These are phyloP conservation scores for Ctenodactylus gundi DNA, from an alignment of 2,113 vertebrate species.

Conservation along the genomic window DNA sequence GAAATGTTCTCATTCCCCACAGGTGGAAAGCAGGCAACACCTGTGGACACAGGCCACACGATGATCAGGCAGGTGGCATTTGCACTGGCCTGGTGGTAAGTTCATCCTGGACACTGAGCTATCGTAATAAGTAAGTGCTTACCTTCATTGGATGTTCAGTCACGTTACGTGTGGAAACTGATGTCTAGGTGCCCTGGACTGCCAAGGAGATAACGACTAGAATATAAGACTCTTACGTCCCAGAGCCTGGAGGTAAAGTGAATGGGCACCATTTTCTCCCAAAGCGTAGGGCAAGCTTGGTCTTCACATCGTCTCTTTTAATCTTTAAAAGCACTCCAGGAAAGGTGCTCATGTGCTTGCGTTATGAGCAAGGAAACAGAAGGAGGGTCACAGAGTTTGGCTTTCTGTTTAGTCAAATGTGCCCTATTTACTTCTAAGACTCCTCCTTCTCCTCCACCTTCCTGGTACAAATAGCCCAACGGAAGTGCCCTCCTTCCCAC, in stretches of 20 bases:
- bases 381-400: not conserved
- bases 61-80: not conserved
- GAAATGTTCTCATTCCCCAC: not conserved
- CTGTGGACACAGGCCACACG: not conserved
- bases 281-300: too few relatives aligned
- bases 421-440: not conserved
- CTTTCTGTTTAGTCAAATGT: not conserved
- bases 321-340: not conserved
- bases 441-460: not conserved
- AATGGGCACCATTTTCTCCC: not conserved
- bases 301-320: not conserved
- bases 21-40: not conserved
- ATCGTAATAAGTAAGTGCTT: slow-evolving; percentile 32
- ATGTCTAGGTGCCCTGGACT: not conserved
- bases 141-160: slow-evolving; percentile 3
- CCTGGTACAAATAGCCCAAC: not conserved
- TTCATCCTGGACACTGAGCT: not conserved
- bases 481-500: rapidly evolving
- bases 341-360: not conserved
- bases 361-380: not conserved
- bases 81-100: not conserved
- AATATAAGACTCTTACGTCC: not conserved
- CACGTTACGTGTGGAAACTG: not conserved
- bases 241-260: not conserved
- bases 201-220: not conserved